A percentile compares a stretch with the other conserved stretches of the same genome.
Conservation (phyloP, 2,888 invertebrate species). For the Timandra comae region DNA sequence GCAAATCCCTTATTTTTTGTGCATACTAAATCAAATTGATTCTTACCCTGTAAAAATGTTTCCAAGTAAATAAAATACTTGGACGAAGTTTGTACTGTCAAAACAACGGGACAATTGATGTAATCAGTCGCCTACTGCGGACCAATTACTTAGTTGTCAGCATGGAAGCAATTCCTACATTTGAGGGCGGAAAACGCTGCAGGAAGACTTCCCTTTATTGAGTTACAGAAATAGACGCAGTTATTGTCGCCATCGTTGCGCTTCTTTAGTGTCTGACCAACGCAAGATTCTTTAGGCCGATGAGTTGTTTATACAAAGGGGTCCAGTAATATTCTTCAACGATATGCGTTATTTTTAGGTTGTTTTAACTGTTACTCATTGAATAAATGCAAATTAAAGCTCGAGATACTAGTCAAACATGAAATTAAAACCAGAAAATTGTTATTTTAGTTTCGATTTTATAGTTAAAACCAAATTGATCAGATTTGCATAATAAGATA, state of each 20-base stretch:
- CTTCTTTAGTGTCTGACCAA: slow-evolving; percentile 4
- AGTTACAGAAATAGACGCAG: slow-evolving; percentile 41
- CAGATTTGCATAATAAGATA: too few species aligned
- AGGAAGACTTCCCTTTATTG: slow-evolving; percentile 72
- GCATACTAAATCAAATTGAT: not conserved
- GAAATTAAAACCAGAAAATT: too few species aligned
- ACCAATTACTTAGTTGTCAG: slow-evolving; percentile 73
- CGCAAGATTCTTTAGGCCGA: too few species aligned
- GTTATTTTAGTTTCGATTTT: too few species aligned
- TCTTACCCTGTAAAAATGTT: not conserved
- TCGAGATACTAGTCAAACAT: too few species aligned
- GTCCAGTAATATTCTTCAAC: too few species aligned
- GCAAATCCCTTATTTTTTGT: too few species aligned
- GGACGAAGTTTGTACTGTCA: slow-evolving; percentile 56
- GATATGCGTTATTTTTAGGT: too few species aligned
- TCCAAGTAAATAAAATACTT: slow-evolving; percentile 4
- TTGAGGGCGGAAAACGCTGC: slow-evolving; percentile 71
- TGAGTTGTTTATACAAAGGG: too few species aligned
- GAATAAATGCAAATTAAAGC: too few species aligned
- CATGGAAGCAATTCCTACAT: slow-evolving; percentile 75
- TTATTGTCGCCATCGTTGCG: slow-evolving; percentile 34
- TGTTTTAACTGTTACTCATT: too few species aligned
- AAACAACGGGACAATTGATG: slow-evolving; percentile 72
- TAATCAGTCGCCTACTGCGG: slow-evolving; percentile 70
- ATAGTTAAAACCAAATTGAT: too few species aligned